Percentiles rank a stretch among this genome's conserved stretches.
Conservation (phyloP, 2,888 invertebrate species). For the Parelbella ahira region DNA sequence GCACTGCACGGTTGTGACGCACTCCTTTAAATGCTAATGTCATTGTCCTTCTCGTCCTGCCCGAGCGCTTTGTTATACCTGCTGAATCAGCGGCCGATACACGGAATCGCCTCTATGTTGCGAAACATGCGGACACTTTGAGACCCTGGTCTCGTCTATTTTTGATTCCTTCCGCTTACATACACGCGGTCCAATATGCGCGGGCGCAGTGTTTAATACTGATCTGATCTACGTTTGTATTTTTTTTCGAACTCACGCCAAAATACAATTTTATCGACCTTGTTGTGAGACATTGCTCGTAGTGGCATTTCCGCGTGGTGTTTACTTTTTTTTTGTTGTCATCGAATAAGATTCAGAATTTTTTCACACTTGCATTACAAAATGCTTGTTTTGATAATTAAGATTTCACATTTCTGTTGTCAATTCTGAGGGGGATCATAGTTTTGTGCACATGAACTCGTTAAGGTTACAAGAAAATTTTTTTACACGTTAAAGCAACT, state of each 20-base stretch:
- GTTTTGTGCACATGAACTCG: neutral
- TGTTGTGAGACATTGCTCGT: conserved; percentile 37
- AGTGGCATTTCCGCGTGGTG: conserved; percentile 45
- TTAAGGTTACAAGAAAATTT: too few species aligned
- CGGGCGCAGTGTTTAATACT: conserved; percentile 27
- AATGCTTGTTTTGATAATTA: too few species aligned
- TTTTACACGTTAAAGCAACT: too few species aligned
- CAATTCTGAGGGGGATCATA: conserved; percentile 1
- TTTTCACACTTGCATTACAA: too few species aligned
- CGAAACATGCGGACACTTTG: conserved; percentile 58
- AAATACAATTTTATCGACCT: conserved; percentile 47
- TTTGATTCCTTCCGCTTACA: conserved; percentile 63
- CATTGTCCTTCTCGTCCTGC: conserved; percentile 60
- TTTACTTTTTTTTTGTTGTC: conserved; percentile 39
- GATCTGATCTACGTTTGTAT: conserved; percentile 24
- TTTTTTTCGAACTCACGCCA: conserved; percentile 39
- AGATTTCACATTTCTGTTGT: neutral
- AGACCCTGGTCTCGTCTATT: conserved; percentile 70
- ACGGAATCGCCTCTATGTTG: conserved; percentile 47
- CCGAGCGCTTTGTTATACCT: conserved; percentile 42
- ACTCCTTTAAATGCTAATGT: conserved; percentile 64
- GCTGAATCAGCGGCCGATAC: conserved; percentile 34
- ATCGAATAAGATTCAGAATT: conserved; percentile 14
- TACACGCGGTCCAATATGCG: conserved; percentile 36
- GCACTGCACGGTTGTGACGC: conserved; percentile 58